Evolutionary conservation across 2,113 vertebrate genomes (phyloP), one percentile per base, ranked within the genome.

Genomic region (Melozone crissalis): DNA sequence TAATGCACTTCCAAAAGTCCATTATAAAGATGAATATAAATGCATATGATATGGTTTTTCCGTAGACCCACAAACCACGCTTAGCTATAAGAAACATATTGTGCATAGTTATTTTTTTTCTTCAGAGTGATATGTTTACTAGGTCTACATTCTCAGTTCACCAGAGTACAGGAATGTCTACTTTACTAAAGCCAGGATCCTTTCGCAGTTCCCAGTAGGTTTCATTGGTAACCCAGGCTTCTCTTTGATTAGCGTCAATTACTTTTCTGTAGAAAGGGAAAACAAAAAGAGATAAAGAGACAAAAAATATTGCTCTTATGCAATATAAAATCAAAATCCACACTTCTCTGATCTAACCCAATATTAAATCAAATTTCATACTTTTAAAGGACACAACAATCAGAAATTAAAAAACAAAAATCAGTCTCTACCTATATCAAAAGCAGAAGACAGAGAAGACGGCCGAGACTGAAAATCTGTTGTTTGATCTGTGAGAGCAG

Each of bases 161-260:
- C 99, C 99, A 99, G 94, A 99, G 99, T 74, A 98, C 82, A 13
- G 97, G 96, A 97, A 98, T 97, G 92, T 99, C 99, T 98, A 99
- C 98, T 97, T 99, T 99, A 97, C 98, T 99, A 98, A 99, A 99
- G 93, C 99, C 99, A 52, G 99, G 99, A 97, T 99, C 99, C 96
- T 99, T 99, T 74, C 99, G 99, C 37, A 99, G 98, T 94, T 99
- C 99, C 99, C 99, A 99, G 96, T 99, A 99, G 44, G 96, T 99
- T 96, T 98, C 99, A 91, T 99, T 99, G 91, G 99, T 99, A 97
- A 99, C 98, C 99, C 99, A 99, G 78, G 98, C 97, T 98, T 99
- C 99, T 97, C 99, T 99, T 97, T 99, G 99, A 98, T 99, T 99
- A 92, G 98, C 96, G 10, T 99, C 99, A 2, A 98, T 97, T 93